Evolutionary conservation across 2,888 invertebrate species (phyloP), one percentile per base, ranked within the genome.

Genomic region (Nasonovia ribisnigri): DNA sequence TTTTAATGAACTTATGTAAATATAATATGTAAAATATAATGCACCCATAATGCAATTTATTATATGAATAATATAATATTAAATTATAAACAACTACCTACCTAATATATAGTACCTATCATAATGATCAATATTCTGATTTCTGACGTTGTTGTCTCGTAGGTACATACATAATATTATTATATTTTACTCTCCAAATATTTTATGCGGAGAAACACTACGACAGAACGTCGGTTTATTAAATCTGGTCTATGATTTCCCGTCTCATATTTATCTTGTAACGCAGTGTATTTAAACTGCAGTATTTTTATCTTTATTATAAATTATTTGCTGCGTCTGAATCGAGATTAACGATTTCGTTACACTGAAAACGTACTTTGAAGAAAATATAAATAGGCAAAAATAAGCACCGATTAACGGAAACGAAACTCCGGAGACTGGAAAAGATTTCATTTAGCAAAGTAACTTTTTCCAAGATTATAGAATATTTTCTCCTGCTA

Each of bases 391-490:
- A 16, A 36, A 77, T 36, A 77, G 67, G 16, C 36, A 36, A 77
- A 77, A 77, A 77, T 77, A 77, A 77, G 36, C 36, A 8, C 36
- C 77, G 77, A 77, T 77, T 77, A 77, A 77, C 77, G 77, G 77
- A 36, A 67, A 77, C 36, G 36, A 77, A 36, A 77, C 36, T 77
- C 77, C 8, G 77, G 77, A 6, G 36, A 77, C 77, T 36, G 36
- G 8, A 42, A 77, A 77, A 20, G 36, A 77, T 77, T 77, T 77
- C 20, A 77, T 77, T 36, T 77, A 36, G 20, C 77, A 36, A 77
- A 77, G 36, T 36, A 77, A 77, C 20, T 77, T 77, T 77, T 77
- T 77, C 36, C 36, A 36, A 77, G 77, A 77, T 77, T 77, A 77
- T 77, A 77, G 36, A 77, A 36, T 36, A 36, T 36, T 77, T 77